Base-by-base conservation (phyloP, 2,113 vertebrate species). In the Sebastes schlegelii region DNA sequence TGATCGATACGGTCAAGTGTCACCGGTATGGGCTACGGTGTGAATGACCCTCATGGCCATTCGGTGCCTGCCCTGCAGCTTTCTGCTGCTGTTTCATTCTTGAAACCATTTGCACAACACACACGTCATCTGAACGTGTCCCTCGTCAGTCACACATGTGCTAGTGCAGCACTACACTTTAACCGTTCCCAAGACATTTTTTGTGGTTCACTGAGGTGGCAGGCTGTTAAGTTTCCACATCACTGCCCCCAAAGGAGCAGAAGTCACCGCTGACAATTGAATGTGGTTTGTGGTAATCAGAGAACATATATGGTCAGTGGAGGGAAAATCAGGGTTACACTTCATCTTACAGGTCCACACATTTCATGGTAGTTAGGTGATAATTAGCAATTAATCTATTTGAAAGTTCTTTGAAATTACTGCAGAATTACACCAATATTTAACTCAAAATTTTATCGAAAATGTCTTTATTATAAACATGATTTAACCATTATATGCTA, bases 1-100 rank as follows among this genome's bases (percentile, higher is more conserved):
- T 75, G 87, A 77, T 87, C 60, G 23, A 88, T 85, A 21, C 23
- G 19, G 42, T 74, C 60, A 66, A 84, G 86, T 68, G 70, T 84
- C 49, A 74, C 7, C 1, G 12, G n/a, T 23, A 74, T 34, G 54
- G 49, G 11, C 70, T 73, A 5, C 54, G 63, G 80, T 74, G 78
- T 86, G 77, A 91, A 78, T 75, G 73, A 85, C 52, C 79, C 71
- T 85, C 21, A 68, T 26, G 67, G 51, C 19, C 61, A 77, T 26
- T 26, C 64, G 83, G 60, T 71, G 40, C 43, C 54, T 65, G 34
- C 3, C 79, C 42, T 61, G 61, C 77, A 76, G 72, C 70, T 78
- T 80, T 88, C 57, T 14, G 8, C 64, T 11, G 12, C 77, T 14
- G 43, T 75, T 88, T 76, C 51, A 74, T 65, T 86, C 72, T 81